These are phyloP conservation scores for Patagioenas fasciata DNA, from an alignment of 2,113 vertebrate genomes.

Conservation along the genomic window DNA sequence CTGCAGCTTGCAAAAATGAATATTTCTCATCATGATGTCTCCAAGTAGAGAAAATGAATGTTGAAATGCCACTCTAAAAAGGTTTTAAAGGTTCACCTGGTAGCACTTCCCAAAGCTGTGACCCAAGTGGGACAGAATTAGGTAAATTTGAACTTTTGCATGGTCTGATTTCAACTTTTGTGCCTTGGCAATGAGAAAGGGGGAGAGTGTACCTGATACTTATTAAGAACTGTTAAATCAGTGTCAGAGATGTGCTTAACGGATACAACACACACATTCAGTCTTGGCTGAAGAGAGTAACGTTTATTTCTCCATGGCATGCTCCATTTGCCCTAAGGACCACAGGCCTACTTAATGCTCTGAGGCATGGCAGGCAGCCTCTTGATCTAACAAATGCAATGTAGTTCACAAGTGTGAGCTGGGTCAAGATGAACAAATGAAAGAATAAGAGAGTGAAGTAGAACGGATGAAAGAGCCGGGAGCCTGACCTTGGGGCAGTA, in stretches of 20 bases:
- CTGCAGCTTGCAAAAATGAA: background rate
- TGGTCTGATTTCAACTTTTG: background rate
- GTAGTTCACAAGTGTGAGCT: background rate
- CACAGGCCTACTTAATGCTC: constrained; percentile 15
- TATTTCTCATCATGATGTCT: background rate
- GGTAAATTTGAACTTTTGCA: background rate
- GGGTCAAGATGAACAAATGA: constrained; percentile 50
- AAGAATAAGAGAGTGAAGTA: background rate
- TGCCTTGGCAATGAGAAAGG: background rate
- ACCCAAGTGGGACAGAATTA: background rate
- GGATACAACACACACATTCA: background rate
- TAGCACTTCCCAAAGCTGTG: background rate
- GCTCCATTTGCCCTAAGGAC: constrained; percentile 41
- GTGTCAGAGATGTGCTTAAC: background rate
- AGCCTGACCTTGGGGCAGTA: constrained; percentile 28
- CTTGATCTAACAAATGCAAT: constrained; percentile 32
- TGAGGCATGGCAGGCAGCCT: background rate
- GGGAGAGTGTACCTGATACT: background rate
- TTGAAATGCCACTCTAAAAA: background rate
- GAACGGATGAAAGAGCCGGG: background rate
- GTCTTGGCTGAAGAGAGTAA: background rate
- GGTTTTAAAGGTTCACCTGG: background rate
- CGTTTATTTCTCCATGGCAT: background rate
- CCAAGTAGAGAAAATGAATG: background rate
- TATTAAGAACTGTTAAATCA: background rate